Percentiles rank a stretch among this genome's conserved stretches.
Evolutionary conservation across 2,888 invertebrate species (phyloP).

Genomic region (Microctonus aethiopoides): DNA sequence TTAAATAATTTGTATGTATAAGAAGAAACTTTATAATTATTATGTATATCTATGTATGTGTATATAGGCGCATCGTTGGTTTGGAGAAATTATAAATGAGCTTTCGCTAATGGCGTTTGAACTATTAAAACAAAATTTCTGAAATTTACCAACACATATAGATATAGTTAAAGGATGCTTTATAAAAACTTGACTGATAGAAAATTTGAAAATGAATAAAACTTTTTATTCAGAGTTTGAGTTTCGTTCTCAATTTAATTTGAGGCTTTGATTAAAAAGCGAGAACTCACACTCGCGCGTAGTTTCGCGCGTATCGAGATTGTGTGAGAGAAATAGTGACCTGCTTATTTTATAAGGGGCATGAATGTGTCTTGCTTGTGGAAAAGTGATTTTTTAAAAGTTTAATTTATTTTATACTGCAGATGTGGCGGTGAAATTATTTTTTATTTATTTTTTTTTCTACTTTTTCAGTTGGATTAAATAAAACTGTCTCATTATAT

Average conservation of each 20-base stretch:
- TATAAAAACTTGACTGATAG: conserved; percentile 11
- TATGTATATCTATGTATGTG: not conserved
- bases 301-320: too few relatives aligned
- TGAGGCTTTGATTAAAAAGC: not conserved
- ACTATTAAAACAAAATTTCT: not conserved
- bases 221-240: conserved; percentile 15
- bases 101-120: not conserved
- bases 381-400: conserved; percentile 21
- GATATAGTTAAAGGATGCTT: not conserved
- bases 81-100: not conserved
- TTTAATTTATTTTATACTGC: conserved; percentile 22
- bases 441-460: not conserved
- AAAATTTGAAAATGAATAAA: conserved; percentile 17
- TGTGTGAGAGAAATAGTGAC: not conserved
- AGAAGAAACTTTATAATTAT: not conserved
- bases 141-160: too few relatives aligned
- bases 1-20: not conserved
- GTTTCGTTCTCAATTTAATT: conserved; percentile 26
- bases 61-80: not conserved
- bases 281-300: too few relatives aligned
- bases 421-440: conserved; percentile 8
- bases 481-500: not conserved
- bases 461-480: not conserved
- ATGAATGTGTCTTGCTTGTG: not conserved
- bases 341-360: conserved; percentile 11